Evolutionary conservation across 2,888 invertebrate species (phyloP), one percentile per base, ranked within the genome.

Genomic region (Pharmacophagus antenor): DNA sequence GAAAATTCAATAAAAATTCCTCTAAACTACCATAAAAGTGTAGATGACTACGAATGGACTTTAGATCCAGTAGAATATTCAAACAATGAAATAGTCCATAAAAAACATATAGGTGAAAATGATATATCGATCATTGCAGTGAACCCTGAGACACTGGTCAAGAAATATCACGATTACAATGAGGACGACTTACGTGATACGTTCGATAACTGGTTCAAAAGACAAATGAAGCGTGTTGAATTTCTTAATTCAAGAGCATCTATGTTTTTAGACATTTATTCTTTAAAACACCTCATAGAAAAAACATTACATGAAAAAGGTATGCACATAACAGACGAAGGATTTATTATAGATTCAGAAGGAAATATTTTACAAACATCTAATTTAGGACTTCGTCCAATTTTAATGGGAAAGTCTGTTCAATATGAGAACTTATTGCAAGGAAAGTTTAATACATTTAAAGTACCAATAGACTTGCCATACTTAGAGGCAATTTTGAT

Each of bases 401-500:
- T 85, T 44, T 62, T 84, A 0, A 71, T 87, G 21, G 82, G 84
- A 0, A 71, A 76, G 44, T 66, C 74, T 12, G 44, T 74, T 1
- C 65, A 66, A 10, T 71, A 74, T 18, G 56, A 70, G 18, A 65
- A 66, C 15, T 20, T 72, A 8, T 60, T 70, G 23, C 48, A 66
- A 60, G 62, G 47, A 2, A 67, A 49, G 37, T 50, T 6, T n/a
- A 53, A 47, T 15, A 60, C 67, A 21, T 65, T 68, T 25, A 48
- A 55, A 20, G 59, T 69, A 20, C 69, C 71, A 5, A 37, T 42
- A 15, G 41, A 69, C 49, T 62, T 69, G 8, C 72, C 76, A 0
- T 80, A 76, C 58, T 63, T 81, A 25, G 73, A 83, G 70, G 77
- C 76, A 6, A 61, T 84, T 60, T 66, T 85, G 2, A 64, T 85